Conservation (phyloP, 2,888 invertebrate genomes). For the Macaria notata region DNA sequence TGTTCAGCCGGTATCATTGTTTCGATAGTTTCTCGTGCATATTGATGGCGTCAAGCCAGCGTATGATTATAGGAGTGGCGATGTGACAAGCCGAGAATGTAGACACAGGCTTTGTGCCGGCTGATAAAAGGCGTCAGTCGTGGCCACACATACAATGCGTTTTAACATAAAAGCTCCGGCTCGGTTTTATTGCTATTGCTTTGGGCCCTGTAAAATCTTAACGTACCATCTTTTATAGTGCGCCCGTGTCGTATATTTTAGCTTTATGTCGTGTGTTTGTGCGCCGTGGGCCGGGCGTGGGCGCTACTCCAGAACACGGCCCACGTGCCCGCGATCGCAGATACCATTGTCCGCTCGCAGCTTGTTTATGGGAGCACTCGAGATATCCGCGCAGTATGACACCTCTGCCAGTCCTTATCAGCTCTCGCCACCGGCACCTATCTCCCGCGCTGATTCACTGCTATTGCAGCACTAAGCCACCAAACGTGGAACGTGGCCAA, state of each 20-base stretch:
- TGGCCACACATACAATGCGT: slow-evolving; percentile 61
- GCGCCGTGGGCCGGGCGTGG: slow-evolving; percentile 62
- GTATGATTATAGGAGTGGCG: slow-evolving; percentile 26
- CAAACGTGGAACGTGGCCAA: slow-evolving; percentile 13
- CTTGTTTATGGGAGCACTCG: slow-evolving; percentile 69
- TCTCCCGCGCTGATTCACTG: slow-evolving; percentile 13
- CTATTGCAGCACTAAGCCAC: slow-evolving; percentile 22
- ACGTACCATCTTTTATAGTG: slow-evolving; percentile 68
- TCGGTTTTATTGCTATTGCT: slow-evolving; percentile 65
- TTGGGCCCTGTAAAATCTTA: slow-evolving; percentile 63
- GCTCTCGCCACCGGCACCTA: slow-evolving; percentile 50
- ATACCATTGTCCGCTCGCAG: slow-evolving; percentile 70
- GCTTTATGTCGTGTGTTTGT: slow-evolving; percentile 62
- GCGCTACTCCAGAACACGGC: slow-evolving; percentile 75
- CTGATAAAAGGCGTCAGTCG: slow-evolving; percentile 37
- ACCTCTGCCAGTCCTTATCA: slow-evolving; percentile 48
- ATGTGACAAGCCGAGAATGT: slow-evolving; percentile 34
- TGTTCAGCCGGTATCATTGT: slow-evolving; percentile 14
- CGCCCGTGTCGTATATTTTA: slow-evolving; percentile 65
- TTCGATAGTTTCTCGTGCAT: slow-evolving; percentile 17
- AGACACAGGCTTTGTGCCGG: slow-evolving; percentile 33
- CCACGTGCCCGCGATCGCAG: slow-evolving; percentile 72
- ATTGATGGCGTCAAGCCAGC: slow-evolving; percentile 25
- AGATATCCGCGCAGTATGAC: slow-evolving; percentile 63
- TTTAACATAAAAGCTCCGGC: slow-evolving; percentile 62